These are phyloP conservation scores for Avahi laniger DNA, from an alignment of 2,797 vertebrate genomes.

Conservation along the genomic window DNA sequence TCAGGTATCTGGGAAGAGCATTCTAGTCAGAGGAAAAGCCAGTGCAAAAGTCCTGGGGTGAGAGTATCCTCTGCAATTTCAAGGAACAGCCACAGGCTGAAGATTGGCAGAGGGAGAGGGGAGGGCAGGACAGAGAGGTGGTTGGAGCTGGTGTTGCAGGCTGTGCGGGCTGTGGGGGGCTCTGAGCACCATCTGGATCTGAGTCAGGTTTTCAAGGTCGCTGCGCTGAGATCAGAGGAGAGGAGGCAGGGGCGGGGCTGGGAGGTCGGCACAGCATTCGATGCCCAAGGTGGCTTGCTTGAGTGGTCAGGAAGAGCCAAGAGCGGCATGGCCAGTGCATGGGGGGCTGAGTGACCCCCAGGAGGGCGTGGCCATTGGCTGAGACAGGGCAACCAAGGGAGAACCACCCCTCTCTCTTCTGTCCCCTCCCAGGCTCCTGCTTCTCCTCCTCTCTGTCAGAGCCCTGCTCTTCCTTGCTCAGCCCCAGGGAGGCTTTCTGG, in stretches of 20 bases:
- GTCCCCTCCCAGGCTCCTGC: neutral
- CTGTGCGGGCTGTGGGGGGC: accelerated
- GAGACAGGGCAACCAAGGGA: neutral
- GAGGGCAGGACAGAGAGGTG: neutral
- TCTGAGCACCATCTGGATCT: neutral
- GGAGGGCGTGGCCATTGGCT: neutral
- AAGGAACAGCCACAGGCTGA: neutral
- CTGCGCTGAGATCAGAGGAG: neutral
- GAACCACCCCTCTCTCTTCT: no score
- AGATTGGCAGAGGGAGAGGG: neutral
- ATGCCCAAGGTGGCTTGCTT: neutral
- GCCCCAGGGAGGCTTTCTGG: neutral
- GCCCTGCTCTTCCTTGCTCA: neutral
- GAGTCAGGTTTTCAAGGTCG: neutral
- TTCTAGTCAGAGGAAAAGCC: neutral
- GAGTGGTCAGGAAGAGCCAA: neutral
- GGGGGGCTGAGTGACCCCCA: neutral
- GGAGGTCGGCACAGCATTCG: neutral
- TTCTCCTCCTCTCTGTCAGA: neutral
- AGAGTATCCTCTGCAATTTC: neutral
- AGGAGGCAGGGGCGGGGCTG: neutral
- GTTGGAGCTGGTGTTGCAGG: neutral
- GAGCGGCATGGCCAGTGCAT: accelerated
- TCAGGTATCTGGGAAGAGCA: neutral
- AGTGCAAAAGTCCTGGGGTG: neutral